These are phyloP conservation scores for Brachyhypopomus gauderio DNA, from an alignment of 2,113 vertebrate genomes.

Conservation along the genomic window DNA sequence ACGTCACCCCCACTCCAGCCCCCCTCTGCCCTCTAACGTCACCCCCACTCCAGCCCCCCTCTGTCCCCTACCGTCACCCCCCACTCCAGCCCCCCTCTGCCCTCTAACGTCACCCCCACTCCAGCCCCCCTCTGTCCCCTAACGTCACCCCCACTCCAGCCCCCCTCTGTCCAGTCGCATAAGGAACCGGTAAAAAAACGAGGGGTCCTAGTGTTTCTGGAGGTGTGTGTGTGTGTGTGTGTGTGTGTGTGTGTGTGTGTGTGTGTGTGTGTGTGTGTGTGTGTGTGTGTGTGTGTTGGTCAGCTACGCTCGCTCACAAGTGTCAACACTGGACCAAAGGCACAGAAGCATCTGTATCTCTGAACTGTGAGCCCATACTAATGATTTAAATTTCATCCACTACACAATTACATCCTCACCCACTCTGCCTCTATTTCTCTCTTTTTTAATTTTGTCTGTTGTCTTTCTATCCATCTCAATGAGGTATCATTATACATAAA, in stretches of 20 bases:
- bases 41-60: not conserved
- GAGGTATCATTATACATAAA: constrained; percentile 16
- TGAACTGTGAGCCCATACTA: constrained; percentile 45
- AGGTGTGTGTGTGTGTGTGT: constrained; percentile 19
- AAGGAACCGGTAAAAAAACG: constrained; percentile 32
- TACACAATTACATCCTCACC: constrained; percentile 10
- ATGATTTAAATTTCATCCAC: constrained; percentile 50
- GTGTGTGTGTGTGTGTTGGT: not conserved
- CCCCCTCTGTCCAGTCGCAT: not conserved
- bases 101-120: not conserved
- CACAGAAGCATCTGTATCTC: constrained; percentile 24
- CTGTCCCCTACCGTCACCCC: not conserved
- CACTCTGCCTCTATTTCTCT: constrained; percentile 11
- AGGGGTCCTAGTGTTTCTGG: constrained; percentile 32
- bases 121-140: too few relatives aligned
- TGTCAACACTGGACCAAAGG: constrained; percentile 43
- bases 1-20: not conserved
- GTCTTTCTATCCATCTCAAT: not conserved
- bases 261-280: not conserved
- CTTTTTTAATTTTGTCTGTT: constrained; percentile 24
- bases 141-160: not conserved
- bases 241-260: not conserved
- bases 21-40: too few relatives aligned
- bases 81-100: not conserved
- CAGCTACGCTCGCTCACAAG: constrained; percentile 22